phyloP scores from a whole-genome alignment of 1,140 invertebrate genomes.

The Paraescarpia echinospica region DNA sequence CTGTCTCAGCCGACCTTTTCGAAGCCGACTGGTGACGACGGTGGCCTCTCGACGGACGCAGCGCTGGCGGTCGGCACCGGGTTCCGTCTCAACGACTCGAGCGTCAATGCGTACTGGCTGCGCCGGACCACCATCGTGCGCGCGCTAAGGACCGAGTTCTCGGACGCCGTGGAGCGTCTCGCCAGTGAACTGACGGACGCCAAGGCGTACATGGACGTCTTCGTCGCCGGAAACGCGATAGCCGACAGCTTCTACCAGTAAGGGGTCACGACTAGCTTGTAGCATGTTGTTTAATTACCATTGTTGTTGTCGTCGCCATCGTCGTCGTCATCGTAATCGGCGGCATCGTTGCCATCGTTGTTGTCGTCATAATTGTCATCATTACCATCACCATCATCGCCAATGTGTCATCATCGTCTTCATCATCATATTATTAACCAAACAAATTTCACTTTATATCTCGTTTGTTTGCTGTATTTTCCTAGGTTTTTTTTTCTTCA shows the following conservation, averaged over 20 bases:
- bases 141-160: not conserved
- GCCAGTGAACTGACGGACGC: not conserved
- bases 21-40: not conserved
- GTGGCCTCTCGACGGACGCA: not conserved
- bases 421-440: no score
- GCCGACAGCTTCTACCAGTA: not conserved
- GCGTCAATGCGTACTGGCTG: not conserved
- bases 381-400: no score
- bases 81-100: not conserved
- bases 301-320: no score
- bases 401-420: no score
- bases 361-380: no score
- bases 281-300: not conserved
- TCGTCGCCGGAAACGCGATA: not conserved
- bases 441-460: no score
- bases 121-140: not conserved
- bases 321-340: no score
- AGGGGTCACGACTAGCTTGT: not conserved
- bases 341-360: no score
- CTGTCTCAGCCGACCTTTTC: not conserved
- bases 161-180: not conserved
- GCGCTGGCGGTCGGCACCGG: not conserved
- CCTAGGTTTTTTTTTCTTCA: no score
- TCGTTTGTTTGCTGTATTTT: no score
- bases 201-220: not conserved